These are phyloP conservation scores for Xylota sylvarum DNA, from an alignment of 2,888 invertebrate genomes.

Conservation along the genomic window DNA sequence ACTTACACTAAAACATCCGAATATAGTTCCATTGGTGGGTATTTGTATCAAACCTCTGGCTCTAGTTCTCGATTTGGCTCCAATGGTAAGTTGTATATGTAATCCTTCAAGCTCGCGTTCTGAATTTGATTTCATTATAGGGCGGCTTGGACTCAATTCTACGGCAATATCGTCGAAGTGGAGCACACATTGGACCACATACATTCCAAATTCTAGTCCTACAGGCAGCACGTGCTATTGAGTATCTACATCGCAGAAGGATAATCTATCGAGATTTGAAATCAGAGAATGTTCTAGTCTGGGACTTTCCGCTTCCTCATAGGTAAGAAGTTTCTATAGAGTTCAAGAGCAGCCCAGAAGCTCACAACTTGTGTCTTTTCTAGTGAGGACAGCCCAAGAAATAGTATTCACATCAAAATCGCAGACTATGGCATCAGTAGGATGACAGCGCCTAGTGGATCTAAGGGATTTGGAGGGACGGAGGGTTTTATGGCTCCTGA, in stretches of 20 bases:
- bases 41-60: constrained; percentile 95
- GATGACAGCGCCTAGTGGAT: constrained; percentile 94
- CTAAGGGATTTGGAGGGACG: constrained; percentile 99
- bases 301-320: constrained; percentile 94
- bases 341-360: not conserved
- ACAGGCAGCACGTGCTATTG: constrained; percentile 97
- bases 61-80: constrained; percentile 95
- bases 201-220: constrained; percentile 93
- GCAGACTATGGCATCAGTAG: constrained; percentile 99
- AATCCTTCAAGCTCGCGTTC: not conserved
- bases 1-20: constrained; percentile 92
- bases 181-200: constrained; percentile 92
- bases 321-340: constrained; percentile 79
- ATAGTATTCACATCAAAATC: constrained; percentile 94
- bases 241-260: constrained; percentile 96
- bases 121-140: constrained; percentile 82
- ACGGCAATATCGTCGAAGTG: constrained; percentile 93
- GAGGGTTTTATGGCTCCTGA: constrained; percentile 99
- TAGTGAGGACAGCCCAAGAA: constrained; percentile 87
- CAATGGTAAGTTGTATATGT: constrained; percentile 85
- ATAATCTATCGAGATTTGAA: constrained; percentile 94
- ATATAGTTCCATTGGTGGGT: constrained; percentile 96
- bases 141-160: constrained; percentile 95
- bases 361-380: constrained; percentile 81
- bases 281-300: constrained; percentile 99